These are phyloP conservation scores for Oplegnathus fasciatus DNA, from an alignment of 2,113 vertebrate genomes.

Conservation along the genomic window DNA sequence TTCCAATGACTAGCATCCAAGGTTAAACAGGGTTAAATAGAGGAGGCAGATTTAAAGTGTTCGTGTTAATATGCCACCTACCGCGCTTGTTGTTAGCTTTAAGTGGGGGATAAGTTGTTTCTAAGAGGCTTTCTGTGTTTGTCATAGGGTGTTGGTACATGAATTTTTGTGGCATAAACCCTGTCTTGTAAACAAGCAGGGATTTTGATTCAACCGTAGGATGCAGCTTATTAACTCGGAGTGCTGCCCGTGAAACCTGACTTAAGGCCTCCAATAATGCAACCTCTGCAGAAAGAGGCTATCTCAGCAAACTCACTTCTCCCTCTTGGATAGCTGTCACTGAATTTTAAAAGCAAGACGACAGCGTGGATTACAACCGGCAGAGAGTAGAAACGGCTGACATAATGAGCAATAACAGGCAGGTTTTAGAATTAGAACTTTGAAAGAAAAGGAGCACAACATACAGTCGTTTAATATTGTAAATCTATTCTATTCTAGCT, in stretches of 20 bases:
- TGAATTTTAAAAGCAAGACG: background rate
- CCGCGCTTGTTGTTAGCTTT: constrained; percentile 29
- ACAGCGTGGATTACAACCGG: background rate
- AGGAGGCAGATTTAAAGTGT: constrained; percentile 31
- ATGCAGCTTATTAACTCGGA: constrained; percentile 56
- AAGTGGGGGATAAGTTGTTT: constrained; percentile 29
- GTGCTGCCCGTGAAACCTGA: constrained; percentile 39
- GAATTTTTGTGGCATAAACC: constrained; percentile 29
- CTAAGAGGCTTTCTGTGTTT: constrained; percentile 55
- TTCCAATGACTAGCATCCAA: background rate
- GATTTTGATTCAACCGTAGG: constrained; percentile 53
- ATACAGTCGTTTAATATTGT: background rate
- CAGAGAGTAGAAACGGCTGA: background rate
- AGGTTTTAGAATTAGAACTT: background rate
- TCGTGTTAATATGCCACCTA: constrained; percentile 45
- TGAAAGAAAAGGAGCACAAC: background rate
- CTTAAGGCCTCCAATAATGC: constrained; percentile 22
- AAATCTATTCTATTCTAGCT: background rate
- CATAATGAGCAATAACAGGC: background rate
- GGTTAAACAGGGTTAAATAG: constrained; percentile 40
- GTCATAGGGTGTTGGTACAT: constrained; percentile 32
- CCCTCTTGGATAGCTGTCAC: constrained; percentile 6
- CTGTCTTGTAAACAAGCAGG: constrained; percentile 45
- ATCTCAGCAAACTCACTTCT: constrained; percentile 12
- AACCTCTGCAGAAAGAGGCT: constrained; percentile 10